These are phyloP conservation scores for Lepetodrilus schrolli DNA, from an alignment of 2,888 invertebrate genomes.

Conservation along the genomic window DNA sequence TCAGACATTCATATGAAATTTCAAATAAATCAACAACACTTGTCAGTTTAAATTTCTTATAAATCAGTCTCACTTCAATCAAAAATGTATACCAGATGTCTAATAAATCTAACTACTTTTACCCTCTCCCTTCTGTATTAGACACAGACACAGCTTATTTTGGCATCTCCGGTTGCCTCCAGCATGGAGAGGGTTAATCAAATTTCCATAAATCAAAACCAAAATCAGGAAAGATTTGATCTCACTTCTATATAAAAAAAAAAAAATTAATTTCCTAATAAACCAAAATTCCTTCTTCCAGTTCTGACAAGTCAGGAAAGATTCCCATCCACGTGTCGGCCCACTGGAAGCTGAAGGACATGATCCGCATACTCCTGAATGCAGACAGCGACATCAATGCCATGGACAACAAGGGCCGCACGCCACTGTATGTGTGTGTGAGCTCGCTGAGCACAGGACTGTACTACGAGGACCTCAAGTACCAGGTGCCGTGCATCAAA, in stretches of 20 bases:
- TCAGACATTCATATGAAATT: too few species aligned
- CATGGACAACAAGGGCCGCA: conserved; percentile 70
- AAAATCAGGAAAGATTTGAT: not conserved
- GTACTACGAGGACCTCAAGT: conserved; percentile 73
- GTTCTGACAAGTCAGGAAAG: conserved; percentile 71
- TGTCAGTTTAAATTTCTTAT: too few species aligned
- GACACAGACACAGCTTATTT: too few species aligned
- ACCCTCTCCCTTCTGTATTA: too few species aligned
- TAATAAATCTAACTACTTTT: too few species aligned
- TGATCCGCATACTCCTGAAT: conserved; percentile 67
- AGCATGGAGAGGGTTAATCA: too few species aligned
- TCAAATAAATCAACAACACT: too few species aligned
- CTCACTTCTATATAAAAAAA: not conserved
- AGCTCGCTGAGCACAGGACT: conserved; percentile 73
- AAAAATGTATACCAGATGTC: too few species aligned
- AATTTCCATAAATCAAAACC: too few species aligned
- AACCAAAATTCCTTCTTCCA: conserved; percentile 46
- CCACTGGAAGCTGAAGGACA: conserved; percentile 73
- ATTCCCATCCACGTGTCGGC: conserved; percentile 74
- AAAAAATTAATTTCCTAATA: not conserved
- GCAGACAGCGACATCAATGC: conserved; percentile 67
- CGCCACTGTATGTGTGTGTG: conserved; percentile 73
- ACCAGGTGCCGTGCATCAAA: conserved; percentile 71
- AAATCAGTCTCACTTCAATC: too few species aligned
- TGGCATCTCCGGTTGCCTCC: too few species aligned